phyloP scores from a whole-genome alignment of 2,113 vertebrate genomes.

The Panthera tigris region DNA sequence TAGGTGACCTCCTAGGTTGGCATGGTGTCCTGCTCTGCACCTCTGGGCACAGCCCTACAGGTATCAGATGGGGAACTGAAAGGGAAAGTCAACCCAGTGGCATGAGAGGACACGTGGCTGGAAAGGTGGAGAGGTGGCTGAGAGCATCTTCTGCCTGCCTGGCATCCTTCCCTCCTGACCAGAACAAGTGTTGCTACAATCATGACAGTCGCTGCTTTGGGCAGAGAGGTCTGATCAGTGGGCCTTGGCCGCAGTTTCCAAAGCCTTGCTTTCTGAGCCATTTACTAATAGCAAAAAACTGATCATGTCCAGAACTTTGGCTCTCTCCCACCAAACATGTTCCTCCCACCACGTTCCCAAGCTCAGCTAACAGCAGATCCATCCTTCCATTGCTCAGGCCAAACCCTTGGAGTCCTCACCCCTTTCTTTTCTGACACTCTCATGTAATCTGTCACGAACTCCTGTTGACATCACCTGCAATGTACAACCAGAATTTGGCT shows the following conservation, averaged over 20 bases:
- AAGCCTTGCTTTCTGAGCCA: background rate
- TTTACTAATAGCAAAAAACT: background rate
- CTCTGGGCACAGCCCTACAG: background rate
- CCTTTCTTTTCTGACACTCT: background rate
- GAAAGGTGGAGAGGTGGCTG: background rate
- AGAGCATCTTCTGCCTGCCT: background rate
- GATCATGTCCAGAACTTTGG: background rate
- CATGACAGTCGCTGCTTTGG: background rate
- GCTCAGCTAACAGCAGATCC: background rate
- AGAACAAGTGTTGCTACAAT: background rate
- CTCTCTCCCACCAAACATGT: background rate
- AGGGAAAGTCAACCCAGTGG: background rate
- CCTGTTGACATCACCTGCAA: background rate
- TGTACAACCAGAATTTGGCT: background rate
- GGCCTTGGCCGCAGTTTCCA: background rate
- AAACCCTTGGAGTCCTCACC: background rate
- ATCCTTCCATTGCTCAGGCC: background rate
- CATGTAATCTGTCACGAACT: background rate
- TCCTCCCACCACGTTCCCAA: background rate
- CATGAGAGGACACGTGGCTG: background rate
- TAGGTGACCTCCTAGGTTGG: no score
- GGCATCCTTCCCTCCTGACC: background rate
- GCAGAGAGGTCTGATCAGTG: background rate
- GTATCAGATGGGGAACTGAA: background rate
- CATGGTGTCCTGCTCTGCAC: background rate